Conservation (phyloP, 2,888 invertebrate species). For the Pterostichus niger region DNA sequence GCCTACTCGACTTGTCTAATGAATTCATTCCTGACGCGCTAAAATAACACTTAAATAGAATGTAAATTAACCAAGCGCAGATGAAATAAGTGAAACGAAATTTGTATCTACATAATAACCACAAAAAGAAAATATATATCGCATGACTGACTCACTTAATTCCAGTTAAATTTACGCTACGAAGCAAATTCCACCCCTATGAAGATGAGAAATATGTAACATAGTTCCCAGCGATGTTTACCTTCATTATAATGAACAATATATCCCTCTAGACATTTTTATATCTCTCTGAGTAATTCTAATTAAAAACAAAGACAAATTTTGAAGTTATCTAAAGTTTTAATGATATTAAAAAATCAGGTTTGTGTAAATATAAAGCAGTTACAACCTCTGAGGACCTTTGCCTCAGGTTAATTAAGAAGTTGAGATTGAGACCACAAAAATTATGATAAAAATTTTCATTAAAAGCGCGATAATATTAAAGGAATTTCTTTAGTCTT, state of each 20-base stretch:
- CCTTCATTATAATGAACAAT: conserved; percentile 23
- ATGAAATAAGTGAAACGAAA: neutral
- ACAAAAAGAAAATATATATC: conserved; percentile 16
- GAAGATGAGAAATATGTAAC: neutral
- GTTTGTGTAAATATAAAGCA: conserved; percentile 45
- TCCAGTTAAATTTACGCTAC: neutral
- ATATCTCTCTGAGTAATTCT: conserved; percentile 12
- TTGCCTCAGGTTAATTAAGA: conserved; percentile 53
- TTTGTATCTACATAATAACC: neutral
- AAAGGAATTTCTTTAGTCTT: neutral
- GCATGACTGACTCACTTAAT: neutral
- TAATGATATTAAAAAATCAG: conserved; percentile 54
- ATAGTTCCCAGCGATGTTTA: neutral
- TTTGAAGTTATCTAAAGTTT: conserved; percentile 56
- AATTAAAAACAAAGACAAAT: conserved; percentile 57
- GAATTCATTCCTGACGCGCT: conserved; percentile 23
- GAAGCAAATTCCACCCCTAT: neutral
- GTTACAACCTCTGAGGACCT: conserved; percentile 23
- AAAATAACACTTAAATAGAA: conserved; percentile 37
- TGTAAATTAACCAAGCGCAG: conserved; percentile 23
- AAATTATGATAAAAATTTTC: conserved; percentile 53
- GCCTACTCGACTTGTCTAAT: conserved; percentile 27
- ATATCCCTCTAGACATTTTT: conserved; percentile 25
- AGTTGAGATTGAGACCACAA: conserved; percentile 59
- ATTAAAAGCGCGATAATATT: conserved; percentile 26